Evolutionary conservation across 2,113 vertebrate genomes (phyloP).

Genomic region (Aegithalos caudatus): DNA sequence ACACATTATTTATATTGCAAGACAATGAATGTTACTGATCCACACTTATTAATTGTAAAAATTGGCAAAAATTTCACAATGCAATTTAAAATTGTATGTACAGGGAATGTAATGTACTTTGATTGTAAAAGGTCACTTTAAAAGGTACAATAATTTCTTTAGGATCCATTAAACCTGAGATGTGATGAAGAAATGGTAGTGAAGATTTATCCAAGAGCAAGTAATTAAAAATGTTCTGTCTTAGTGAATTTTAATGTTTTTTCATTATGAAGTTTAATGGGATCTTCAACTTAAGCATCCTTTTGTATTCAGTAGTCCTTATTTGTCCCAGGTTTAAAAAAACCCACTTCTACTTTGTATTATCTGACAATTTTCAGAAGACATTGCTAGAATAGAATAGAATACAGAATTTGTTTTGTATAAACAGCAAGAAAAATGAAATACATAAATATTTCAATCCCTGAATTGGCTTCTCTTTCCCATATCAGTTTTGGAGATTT

Average conservation of each 20-base stretch:
- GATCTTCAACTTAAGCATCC: background rate
- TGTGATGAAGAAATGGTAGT: accelerated
- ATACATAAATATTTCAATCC: background rate
- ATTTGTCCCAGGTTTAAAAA: background rate
- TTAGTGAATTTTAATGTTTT: background rate
- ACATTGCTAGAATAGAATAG: background rate
- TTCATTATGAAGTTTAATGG: background rate
- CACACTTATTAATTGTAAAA: background rate
- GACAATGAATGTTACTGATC: background rate
- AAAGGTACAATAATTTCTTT: background rate
- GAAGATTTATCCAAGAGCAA: background rate
- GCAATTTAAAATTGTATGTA: background rate
- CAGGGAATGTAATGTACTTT: background rate
- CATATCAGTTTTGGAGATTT: background rate
- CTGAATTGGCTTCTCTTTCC: background rate
- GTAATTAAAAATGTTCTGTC: background rate
- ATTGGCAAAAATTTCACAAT: background rate
- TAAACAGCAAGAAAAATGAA: background rate
- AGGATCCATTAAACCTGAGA: background rate
- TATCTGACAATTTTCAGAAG: background rate
- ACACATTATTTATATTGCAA: background rate
- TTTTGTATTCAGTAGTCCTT: background rate
- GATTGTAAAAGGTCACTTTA: background rate
- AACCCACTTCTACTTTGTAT: background rate
- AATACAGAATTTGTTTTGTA: no score